Conservation (phyloP, 2,888 invertebrate genomes). For the Megamerina dolium region DNA sequence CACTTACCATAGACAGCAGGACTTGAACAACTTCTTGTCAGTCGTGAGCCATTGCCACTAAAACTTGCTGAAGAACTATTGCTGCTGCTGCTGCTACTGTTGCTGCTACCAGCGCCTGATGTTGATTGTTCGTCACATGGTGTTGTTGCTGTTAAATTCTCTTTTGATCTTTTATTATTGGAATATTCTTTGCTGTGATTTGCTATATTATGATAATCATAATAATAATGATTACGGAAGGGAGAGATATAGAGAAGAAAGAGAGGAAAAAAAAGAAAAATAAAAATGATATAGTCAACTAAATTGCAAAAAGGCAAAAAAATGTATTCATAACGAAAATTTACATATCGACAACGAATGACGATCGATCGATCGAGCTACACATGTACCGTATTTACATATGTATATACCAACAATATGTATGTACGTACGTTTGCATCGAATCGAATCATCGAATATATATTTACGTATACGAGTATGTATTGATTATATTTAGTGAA, state of each 20-base stretch:
- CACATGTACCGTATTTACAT: no score
- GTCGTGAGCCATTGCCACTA: constrained; percentile 47
- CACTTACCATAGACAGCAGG: constrained; percentile 51
- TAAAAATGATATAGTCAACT: neutral
- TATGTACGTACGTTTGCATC: no score
- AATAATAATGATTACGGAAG: no score
- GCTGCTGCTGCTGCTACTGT: constrained; percentile 8
- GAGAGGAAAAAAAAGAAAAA: neutral
- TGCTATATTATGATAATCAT: no score
- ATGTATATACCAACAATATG: no score
- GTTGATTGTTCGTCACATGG: constrained; percentile 57
- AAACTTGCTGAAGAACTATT: constrained; percentile 21
- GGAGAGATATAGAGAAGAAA: neutral
- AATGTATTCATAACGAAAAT: neutral
- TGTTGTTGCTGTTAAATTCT: constrained; percentile 49
- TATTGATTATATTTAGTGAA: no score
- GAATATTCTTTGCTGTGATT: constrained; percentile 58
- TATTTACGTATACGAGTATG: no score
- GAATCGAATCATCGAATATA: no score
- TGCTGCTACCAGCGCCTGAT: no score
- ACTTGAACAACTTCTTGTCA: constrained; percentile 54
- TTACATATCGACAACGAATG: no score
- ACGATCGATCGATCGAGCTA: no score
- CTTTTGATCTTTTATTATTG: constrained; percentile 59
- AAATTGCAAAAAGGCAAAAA: neutral